Conservation (phyloP, 2,888 invertebrate species). For the Apotomis betuletana region DNA sequence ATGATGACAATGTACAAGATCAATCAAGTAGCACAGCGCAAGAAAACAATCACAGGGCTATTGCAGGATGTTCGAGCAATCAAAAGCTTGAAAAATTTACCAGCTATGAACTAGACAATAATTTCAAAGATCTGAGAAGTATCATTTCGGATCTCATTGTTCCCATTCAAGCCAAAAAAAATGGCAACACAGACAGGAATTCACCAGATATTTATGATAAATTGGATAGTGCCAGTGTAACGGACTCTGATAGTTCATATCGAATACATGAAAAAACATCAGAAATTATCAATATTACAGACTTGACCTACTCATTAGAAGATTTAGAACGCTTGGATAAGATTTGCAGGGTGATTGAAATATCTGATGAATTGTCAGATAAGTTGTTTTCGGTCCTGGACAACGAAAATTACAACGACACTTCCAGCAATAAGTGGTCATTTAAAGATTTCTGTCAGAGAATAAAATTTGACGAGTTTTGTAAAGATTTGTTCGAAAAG, state of each 20-base stretch:
- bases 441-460: conserved; percentile 74
- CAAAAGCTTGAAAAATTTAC: not conserved
- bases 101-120: conserved; percentile 4
- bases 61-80: conserved; percentile 9
- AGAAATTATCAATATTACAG: conserved; percentile 67
- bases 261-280: conserved; percentile 67
- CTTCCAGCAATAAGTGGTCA: conserved; percentile 64
- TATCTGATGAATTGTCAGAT: conserved; percentile 76
- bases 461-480: conserved; percentile 75
- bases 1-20: not conserved
- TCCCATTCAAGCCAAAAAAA: conserved; percentile 49
- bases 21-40: not conserved
- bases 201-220: conserved; percentile 72
- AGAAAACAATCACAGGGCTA: not conserved
- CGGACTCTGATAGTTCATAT: conserved; percentile 71
- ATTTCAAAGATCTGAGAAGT: conserved; percentile 43
- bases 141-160: conserved; percentile 48
- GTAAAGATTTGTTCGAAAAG: conserved; percentile 68
- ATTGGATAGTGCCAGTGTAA: conserved; percentile 69
- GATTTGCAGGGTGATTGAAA: conserved; percentile 77
- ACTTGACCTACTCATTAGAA: conserved; percentile 70
- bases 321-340: conserved; percentile 72
- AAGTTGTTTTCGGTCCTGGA: conserved; percentile 66
- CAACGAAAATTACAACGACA: conserved; percentile 43
- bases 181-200: conserved; percentile 43